Evolutionary conservation across 2,797 vertebrate genomes (phyloP).

Genomic region (Enteromius mattozi): DNA sequence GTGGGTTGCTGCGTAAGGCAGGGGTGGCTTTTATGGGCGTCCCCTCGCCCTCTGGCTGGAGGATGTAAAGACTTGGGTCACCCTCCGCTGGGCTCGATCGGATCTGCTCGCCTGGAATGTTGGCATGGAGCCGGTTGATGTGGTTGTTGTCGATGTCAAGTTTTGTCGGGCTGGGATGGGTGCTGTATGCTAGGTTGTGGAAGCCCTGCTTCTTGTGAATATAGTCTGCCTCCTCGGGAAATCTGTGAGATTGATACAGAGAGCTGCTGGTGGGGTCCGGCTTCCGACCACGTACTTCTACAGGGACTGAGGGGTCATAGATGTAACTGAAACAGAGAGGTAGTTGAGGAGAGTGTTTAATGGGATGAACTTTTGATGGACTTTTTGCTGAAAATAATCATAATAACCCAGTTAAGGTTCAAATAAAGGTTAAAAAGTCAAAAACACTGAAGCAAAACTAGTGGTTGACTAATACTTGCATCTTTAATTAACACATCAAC

Average conservation of each 20-base stretch:
- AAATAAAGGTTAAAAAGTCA: neutral
- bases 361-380: neutral
- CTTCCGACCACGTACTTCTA: constrained; percentile 70
- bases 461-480: neutral
- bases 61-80: constrained; percentile 71
- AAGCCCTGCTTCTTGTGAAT: constrained; percentile 76
- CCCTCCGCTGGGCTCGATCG: constrained; percentile 16
- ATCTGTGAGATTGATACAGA: constrained; percentile 72
- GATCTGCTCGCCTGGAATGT: constrained; percentile 28
- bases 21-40: constrained; percentile 27
- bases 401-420: neutral
- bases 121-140: constrained; percentile 74
- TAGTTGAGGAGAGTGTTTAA: constrained; percentile 23
- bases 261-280: constrained; percentile 68
- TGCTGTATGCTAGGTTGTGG: constrained; percentile 79
- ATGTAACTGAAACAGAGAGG: constrained; percentile 82
- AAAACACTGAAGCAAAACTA: neutral
- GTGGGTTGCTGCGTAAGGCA: neutral
- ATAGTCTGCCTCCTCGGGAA: constrained; percentile 51
- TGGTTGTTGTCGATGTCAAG: constrained; percentile 82
- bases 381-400: neutral
- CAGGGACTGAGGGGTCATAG: constrained; percentile 80
- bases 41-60: constrained; percentile 67
- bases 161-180: constrained; percentile 67
- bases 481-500: neutral